phyloP scores from a whole-genome alignment of 2,888 invertebrate genomes.

The Stenurella melanura region DNA sequence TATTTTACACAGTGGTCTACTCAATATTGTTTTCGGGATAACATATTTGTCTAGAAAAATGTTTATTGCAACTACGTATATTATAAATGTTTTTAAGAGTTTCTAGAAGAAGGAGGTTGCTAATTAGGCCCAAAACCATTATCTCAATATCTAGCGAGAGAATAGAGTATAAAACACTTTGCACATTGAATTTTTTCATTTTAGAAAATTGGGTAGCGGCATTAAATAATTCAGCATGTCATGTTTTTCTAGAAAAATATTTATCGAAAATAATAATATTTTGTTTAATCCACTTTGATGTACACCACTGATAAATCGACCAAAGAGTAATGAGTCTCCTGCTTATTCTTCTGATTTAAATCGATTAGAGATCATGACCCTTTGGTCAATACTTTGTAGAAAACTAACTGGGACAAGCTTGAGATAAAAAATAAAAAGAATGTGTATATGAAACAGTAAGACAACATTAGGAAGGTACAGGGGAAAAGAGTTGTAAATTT shows the following conservation, averaged over 20 bases:
- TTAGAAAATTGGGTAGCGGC: too few relatives aligned
- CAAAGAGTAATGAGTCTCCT: conserved; percentile 24
- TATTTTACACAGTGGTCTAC: conserved; percentile 4
- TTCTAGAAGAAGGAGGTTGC: too few relatives aligned
- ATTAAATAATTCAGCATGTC: too few relatives aligned
- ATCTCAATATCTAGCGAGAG: too few relatives aligned
- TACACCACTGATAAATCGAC: conserved; percentile 23
- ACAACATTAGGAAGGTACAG: not conserved
- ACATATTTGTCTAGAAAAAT: conserved; percentile 8
- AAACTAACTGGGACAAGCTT: conserved; percentile 6
- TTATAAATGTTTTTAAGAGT: too few relatives aligned
- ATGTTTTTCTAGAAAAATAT: not conserved
- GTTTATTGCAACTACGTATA: not conserved
- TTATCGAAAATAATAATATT: not conserved
- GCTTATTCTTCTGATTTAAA: too few relatives aligned
- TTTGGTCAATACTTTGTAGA: conserved; percentile 32
- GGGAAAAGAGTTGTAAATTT: not conserved
- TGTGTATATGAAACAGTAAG: not conserved
- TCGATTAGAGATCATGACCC: conserved; percentile 19
- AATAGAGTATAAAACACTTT: too few relatives aligned
- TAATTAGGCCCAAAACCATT: too few relatives aligned
- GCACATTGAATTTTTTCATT: too few relatives aligned
- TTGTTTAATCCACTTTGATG: not conserved
- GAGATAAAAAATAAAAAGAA: conserved; percentile 26
- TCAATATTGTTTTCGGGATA: not conserved